Base-by-base conservation (phyloP, 2,113 vertebrate genomes). In the Zosterops hypoxanthus region DNA sequence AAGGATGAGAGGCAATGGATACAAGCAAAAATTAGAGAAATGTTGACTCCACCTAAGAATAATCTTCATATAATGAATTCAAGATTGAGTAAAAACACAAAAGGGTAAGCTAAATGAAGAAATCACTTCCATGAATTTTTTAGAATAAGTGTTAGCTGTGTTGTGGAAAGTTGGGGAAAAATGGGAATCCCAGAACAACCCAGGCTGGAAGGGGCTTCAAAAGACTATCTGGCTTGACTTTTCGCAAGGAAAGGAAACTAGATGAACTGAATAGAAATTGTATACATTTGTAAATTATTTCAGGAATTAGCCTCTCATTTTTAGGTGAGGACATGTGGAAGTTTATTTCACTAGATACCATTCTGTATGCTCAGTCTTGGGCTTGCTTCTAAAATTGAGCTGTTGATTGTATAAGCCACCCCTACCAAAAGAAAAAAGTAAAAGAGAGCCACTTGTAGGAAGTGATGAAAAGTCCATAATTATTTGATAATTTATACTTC, bases 391-490 rank as follows among this genome's bases (percentile, higher is more conserved):
- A 42, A 86, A 82, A 66, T 28, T 82, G 59, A 83, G 36, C 69
- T 87, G 64, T 42, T 95, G 55, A 93, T 77, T 24, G 7, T 33
- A 17, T 60, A 61, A 61, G 28, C 36, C 24, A 49, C 41, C 44
- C 14, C 18, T 28, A 19, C 49, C 56, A 59, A 82, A 83, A 50
- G 9, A 77, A 77, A 68, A 70, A 86, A 94, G 57, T 16, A 49
- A 65, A 91, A 95, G 59, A 19, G 36, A 85, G 64, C 36, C 47
- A 81, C 92, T 82, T 82, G 47, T 82, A 94, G 80, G 47, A 86
- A 65, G 76, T 95, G 92, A 86, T 97, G 85, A 90, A 90, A 97
- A 95, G 57, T 89, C 87, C 66, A 70, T 60, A 95, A 65, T 57
- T 75, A 33, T 95, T 88, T 97, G 56, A 60, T 94, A 81, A 86